phyloP scores from a whole-genome alignment of 2,888 invertebrate species.

The Linnaemya tessellans region DNA sequence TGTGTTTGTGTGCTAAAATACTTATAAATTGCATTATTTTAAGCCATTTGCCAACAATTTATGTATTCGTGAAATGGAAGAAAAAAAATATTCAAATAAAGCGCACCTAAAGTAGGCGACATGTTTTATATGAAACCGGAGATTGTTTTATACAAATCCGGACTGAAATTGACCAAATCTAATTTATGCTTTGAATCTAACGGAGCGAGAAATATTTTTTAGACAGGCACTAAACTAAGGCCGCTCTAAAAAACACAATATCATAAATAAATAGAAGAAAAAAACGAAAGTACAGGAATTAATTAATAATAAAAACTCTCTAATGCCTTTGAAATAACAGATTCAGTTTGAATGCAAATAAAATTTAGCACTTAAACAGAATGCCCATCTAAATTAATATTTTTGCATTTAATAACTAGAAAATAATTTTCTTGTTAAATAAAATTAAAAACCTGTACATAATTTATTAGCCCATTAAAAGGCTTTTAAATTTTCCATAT shows the following conservation, averaged over 20 bases:
- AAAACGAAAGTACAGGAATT: no score
- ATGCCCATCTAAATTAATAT: not conserved
- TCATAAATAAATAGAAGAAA: no score
- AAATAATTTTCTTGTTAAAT: not conserved
- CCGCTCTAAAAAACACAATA: no score
- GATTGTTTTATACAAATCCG: not conserved
- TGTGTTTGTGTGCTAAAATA: not conserved
- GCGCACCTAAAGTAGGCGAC: no score
- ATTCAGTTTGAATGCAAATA: no score
- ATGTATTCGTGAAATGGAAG: not conserved
- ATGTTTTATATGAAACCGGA: not conserved
- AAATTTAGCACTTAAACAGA: no score
- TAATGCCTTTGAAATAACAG: no score
- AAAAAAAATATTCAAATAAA: not conserved
- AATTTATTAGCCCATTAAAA: not conserved
- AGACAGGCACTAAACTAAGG: no score
- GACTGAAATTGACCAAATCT: not conserved
- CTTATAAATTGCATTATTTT: slow-evolving; percentile 1
- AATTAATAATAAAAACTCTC: no score
- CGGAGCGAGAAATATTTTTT: no score
- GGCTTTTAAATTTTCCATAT: not conserved
- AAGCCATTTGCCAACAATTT: not conserved
- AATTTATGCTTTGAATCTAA: not conserved
- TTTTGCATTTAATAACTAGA: not conserved
- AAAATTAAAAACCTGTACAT: not conserved